phyloP scores from a whole-genome alignment of 2,797 vertebrate genomes.

The Melanotaenia maccullochi region DNA sequence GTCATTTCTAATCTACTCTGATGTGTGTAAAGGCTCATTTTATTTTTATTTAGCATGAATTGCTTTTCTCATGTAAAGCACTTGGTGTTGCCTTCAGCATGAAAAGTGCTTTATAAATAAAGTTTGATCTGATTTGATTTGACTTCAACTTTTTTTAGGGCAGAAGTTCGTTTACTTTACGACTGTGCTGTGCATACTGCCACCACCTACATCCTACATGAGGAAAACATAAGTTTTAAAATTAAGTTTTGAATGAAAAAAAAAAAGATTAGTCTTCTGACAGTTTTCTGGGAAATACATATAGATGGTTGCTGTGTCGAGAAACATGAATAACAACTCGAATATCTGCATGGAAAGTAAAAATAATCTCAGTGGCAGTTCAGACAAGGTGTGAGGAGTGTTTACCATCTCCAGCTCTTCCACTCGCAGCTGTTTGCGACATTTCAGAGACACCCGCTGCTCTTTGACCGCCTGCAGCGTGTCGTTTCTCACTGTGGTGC shows the following conservation, averaged over 20 bases:
- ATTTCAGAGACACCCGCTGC: constrained; percentile 94
- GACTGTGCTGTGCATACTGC: background rate
- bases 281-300: no score
- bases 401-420: constrained; percentile 96
- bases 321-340: background rate
- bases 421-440: constrained; percentile 93
- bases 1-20: background rate
- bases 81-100: no score
- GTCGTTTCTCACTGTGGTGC: constrained; percentile 95
- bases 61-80: no score
- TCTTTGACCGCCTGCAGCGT: constrained; percentile 94
- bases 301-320: no score
- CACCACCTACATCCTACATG: background rate
- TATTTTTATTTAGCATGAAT: no score
- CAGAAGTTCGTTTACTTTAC: no score
- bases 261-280: no score
- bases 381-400: background rate
- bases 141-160: no score
- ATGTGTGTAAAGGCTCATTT: no score
- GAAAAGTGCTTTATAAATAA: no score
- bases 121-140: background rate
- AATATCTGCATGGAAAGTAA: background rate
- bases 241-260: no score
- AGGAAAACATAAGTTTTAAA: no score
- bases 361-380: background rate